Evolutionary conservation across 1,140 invertebrate species (phyloP), one percentile per base, ranked within the genome.

Genomic region (Babylonia areolata): DNA sequence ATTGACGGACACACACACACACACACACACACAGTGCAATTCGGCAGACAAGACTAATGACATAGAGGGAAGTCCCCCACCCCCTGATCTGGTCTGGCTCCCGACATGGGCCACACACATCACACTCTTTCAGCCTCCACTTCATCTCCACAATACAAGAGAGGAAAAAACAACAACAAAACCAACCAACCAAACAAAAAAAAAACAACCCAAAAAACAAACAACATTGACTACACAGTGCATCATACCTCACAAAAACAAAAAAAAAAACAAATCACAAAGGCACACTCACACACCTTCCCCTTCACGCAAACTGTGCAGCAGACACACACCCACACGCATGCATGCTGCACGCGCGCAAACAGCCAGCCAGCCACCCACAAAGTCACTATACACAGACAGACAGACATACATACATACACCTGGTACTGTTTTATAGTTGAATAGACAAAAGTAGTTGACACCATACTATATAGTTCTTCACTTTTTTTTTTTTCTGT

Each of bases 381-480:
- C 23, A 23, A 23, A 64, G 58, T 23, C 58, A 64, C 58, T 64
- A 64, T 23, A 64, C 28, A n/a, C n/a, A n/a, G n/a, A n/a, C n/a
- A n/a, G n/a, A n/a, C n/a, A n/a, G n/a, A 51, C 46, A 51, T 51
- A 51, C 46, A 51, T 11, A 64, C 58, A 64, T 64, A 64, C 58
- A 64, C 23, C 58, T 64, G 58, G 58, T 64, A 64, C 28, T 11
- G 58, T 64, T n/a, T 64, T 64, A 64, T n/a, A 64, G 28, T 64
- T 64, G 58, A 64, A 64, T 23, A 64, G 58, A 64, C 58, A 64
- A 64, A 64, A 64, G 58, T 64, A 64, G 58, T 64, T 51, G 28
- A 64, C 58, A 64, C 58, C 58, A 64, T 64, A 51, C 46, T 64
- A 64, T n/a, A 5, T 28, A 64, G 58, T 64, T 64, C 58, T 75